Conservation (phyloP, 37 sponge, comb jelly and placozoan species). For the Chondrilla cf. caribensis region DNA sequence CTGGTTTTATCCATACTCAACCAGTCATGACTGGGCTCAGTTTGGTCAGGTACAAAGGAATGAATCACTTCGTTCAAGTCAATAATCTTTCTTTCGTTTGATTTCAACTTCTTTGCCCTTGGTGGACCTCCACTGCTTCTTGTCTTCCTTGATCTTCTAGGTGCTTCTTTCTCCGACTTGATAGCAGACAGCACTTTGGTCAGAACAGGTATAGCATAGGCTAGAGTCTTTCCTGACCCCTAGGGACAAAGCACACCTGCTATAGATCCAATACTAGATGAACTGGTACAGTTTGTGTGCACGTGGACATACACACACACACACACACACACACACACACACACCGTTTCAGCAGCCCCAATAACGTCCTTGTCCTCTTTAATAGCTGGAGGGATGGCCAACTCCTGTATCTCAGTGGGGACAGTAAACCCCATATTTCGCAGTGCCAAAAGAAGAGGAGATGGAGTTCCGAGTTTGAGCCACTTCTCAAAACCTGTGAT, state of each 20-base stretch:
- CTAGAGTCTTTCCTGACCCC: slow-evolving; percentile 91
- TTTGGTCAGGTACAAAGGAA: no score
- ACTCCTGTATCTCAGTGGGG: slow-evolving; percentile 87
- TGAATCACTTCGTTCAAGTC: slow-evolving; percentile 50
- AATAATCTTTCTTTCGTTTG: slow-evolving; percentile 1
- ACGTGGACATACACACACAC: not conserved
- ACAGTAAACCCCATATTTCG: slow-evolving; percentile 55
- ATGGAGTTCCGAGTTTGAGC: slow-evolving; percentile 61
- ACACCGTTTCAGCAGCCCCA: slow-evolving; percentile 97
- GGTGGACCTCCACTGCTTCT: not conserved
- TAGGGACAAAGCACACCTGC: slow-evolving; percentile 17
- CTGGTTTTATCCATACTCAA: not conserved
- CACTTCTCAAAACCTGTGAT: slow-evolving; percentile 56
- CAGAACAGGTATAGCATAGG: slow-evolving; percentile 89
- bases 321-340: slow-evolving; percentile 24
- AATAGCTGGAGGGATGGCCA: slow-evolving; percentile 76
- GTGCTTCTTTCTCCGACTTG: not conserved
- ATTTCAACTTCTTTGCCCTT: not conserved
- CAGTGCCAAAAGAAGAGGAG: slow-evolving; percentile 60
- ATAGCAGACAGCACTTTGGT: slow-evolving; percentile 50
- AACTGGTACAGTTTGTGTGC: no score
- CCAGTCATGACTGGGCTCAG: not conserved
- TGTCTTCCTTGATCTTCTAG: not conserved
- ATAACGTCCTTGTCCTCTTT: slow-evolving; percentile 66
- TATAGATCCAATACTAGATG: no score